Base-by-base conservation (phyloP, 2,797 vertebrate genomes). In the Momotus momota region DNA sequence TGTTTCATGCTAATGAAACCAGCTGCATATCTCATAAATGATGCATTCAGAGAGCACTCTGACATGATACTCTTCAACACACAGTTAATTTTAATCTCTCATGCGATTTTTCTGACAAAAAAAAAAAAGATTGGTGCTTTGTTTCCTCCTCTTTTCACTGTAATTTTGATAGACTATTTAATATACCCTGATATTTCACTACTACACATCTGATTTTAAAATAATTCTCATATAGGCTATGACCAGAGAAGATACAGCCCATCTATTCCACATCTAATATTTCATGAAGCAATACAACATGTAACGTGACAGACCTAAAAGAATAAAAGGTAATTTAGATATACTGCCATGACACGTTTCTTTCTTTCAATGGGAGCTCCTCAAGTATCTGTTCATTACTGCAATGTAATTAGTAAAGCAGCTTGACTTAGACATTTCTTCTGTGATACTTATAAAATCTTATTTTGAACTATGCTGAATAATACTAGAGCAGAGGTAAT, bases 11-110 rank as follows among this genome's bases (percentile, higher is more conserved):
- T 87, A 89, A 78, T 38, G 35, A 89, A 92, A 89, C 46, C 92
- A 95, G 91, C 91, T 96, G 81, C 57, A 12, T 73, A 55, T 66
- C 79, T 80, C 18, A 71, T 80, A 90, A 86, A 88, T 94, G 75
- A 81, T 80, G 46, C 86, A 93, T 96, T 86, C 57, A 41, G 57
- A 55, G 45, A 92, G 49, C 17, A 80, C 58, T 64, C 62, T 92
- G 75, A 92, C 71, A 73, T 46, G 40, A 84, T 78, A 66, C 7
- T 87, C 46, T 69, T 71, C 87, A 90, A 90, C 95, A 94, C 57
- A 90, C 29, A 78, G 79, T 86, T 96, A 92, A 95, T 94, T 93
- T 96, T 86, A 77, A 96, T 95, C 48, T 74, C 67, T 90, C 12
- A 7, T 5, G 8, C 13, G 55, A 22, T 92, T 82, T 82, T 82